Evolutionary conservation across 2,888 invertebrate species (phyloP).

Genomic region (Leptopterna dolabrata): DNA sequence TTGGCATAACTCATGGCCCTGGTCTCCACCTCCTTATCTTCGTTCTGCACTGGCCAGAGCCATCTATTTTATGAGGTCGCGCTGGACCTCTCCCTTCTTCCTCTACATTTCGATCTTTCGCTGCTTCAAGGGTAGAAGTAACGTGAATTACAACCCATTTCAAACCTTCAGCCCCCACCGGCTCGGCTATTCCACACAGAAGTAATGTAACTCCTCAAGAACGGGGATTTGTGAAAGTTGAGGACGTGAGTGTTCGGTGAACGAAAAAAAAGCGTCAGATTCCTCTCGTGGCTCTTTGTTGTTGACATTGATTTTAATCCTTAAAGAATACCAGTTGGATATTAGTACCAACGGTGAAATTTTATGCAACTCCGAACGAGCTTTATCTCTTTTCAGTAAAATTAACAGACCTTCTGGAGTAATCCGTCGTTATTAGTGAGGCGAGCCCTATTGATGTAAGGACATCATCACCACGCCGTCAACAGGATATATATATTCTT

Average conservation of each 20-base stretch:
- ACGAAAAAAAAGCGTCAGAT: neutral
- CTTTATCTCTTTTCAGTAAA: too few species aligned
- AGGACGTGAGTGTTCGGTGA: neutral
- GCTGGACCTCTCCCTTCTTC: neutral
- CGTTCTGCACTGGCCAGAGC: conserved; percentile 8
- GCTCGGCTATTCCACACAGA: neutral
- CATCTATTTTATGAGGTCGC: conserved; percentile 23
- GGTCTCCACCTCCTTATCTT: neutral
- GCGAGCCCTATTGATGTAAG: too few species aligned
- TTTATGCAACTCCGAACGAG: too few species aligned
- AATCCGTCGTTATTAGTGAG: too few species aligned
- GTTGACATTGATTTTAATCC: too few species aligned
- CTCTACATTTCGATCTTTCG: neutral
- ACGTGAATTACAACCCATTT: conserved; percentile 11
- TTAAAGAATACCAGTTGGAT: too few species aligned
- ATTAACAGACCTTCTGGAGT: neutral
- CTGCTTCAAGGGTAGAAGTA: neutral
- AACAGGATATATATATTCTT: too few species aligned
- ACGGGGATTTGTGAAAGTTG: neutral
- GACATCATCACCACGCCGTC: too few species aligned
- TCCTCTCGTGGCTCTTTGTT: neutral
- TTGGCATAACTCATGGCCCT: neutral
- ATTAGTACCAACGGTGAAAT: too few species aligned
- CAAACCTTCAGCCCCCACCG: neutral
- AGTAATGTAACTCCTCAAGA: neutral